Evolutionary conservation across 1,140 invertebrate genomes (phyloP), one percentile per base, ranked within the genome.

Genomic region (Papilio dardanus): DNA sequence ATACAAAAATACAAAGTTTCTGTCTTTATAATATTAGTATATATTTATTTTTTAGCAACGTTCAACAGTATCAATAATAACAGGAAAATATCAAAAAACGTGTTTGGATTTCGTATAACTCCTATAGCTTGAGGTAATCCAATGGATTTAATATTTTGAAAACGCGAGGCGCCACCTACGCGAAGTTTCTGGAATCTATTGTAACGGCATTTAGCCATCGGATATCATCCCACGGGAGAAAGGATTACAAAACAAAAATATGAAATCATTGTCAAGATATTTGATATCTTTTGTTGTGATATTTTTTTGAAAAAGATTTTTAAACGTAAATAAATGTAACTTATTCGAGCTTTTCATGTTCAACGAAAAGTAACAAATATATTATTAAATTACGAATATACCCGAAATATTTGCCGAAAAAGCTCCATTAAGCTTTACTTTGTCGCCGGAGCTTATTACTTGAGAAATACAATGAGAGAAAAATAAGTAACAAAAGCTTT

Each of bases 401-500:
- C 24, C 10, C 21, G 10, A 62, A 14, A 62, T 28, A 62, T 30
- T 62, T 62, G 2, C 24, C 12, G 54, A 62, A 62, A 37, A 69
- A 28, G 67, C 19, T 35, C 19, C 28, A 69, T 69, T 40, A 69
- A 24, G 35, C n/a, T 40, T 69, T 62, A 28, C 33, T 69, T 24
- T 35, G 67, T 28, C 35, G 2, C 42, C 65, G 33, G 35, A 69
- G 31, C 19, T 69, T 37, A 69, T 69, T 42, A 37, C 35, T 35
- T 35, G n/a, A 69, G 33, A 24, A 40, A 40, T 69, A 69, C 67
- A 69, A 35, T 69, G 35, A 69, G 35, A 37, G 33, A 40, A 69
- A 69, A 69, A 24, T 69, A 69, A 69, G 35, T n/a, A 6, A 35
- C 35, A 35, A 69, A 42, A 69, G 67, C 35, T 69, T 37, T 37